These are phyloP conservation scores for Olivierus martensii DNA, from an alignment of 1,140 invertebrate species.

Conservation along the genomic window DNA sequence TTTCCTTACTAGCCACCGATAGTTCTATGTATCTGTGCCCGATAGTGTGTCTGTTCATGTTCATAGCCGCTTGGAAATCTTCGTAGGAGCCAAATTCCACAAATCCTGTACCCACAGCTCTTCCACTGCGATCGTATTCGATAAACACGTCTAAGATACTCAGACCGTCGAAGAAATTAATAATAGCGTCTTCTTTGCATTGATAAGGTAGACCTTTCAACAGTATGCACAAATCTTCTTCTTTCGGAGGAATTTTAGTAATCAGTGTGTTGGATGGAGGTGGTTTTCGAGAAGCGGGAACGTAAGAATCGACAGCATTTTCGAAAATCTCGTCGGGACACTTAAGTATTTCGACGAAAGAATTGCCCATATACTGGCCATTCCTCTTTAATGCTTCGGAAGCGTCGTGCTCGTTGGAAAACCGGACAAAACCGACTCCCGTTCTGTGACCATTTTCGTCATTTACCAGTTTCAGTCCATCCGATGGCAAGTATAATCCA, in stretches of 20 bases:
- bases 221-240: constrained; percentile 30
- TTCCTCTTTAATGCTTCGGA: constrained; percentile 48
- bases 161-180: constrained; percentile 55
- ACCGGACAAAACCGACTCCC: constrained; percentile 64
- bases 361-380: constrained; percentile 26
- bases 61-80: constrained; percentile 35
- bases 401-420: constrained; percentile 46
- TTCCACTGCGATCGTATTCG: constrained; percentile 41
- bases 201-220: constrained; percentile 55
- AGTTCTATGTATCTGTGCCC: constrained; percentile 25
- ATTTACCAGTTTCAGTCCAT: constrained; percentile 71
- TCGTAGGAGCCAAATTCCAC: constrained; percentile 54
- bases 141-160: constrained; percentile 50
- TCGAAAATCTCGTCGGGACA: constrained; percentile 5
- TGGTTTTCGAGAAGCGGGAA: neutral
- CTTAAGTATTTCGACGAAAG: constrained; percentile 22
- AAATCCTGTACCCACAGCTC: constrained; percentile 43
- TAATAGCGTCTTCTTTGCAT: constrained; percentile 58
- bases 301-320: neutral
- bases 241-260: neutral
- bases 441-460: constrained; percentile 51
- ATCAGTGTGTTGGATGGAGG: neutral
- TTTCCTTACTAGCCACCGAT: constrained; percentile 18
- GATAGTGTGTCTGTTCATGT: constrained; percentile 23
- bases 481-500: constrained; percentile 57